Evolutionary conservation across 1,140 invertebrate genomes (phyloP), one percentile per base, ranked within the genome.

Genomic region (Bursaphelenchus mucronatus): DNA sequence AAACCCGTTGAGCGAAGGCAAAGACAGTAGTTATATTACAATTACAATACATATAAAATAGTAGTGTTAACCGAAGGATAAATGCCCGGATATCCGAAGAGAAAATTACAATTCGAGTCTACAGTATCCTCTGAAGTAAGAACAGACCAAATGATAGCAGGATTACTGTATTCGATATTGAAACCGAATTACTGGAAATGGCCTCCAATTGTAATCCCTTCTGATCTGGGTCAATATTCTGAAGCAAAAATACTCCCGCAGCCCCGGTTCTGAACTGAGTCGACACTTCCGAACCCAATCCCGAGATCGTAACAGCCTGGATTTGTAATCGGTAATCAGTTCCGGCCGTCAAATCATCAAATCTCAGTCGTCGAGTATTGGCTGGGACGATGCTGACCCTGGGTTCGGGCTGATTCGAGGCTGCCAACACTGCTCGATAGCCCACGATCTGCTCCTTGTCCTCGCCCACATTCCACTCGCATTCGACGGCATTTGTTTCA

Each of bases 251-350:
- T 30, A 30, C 30, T 45, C 57, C 57, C 13, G 19, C 40, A n/a
- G 57, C 57, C 3, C 57, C 57, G 40, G 59, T 62, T 50, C 47
- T 11, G 30, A 62, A 62, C 49, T 61, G 47, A 3, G 52, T 62
- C 47, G 11, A 19, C 11, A 57, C 47, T 54, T 62, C 54, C 39
- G n/a, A 9, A 9, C 59, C 59, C 53, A 62, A 49, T 30, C 59
- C 59, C 4, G 15, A 13, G 53, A 6, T 59, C 1, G 59, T 62
- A 10, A 62, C 13, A 4, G 52, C 50, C 47, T 62, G 59, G 11
- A 62, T 39, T 62, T 62, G 19, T 10, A 62, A 10, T 15, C 9
- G 13, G 47, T 62, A 62, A 39, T 58, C 59, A 11, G 59, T 39
- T 10, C 47, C 47, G 21, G 55, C 47, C 11, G 8, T 57, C 47